Evolutionary conservation across 1,140 invertebrate genomes (phyloP).

Genomic region (Cydia amplana): DNA sequence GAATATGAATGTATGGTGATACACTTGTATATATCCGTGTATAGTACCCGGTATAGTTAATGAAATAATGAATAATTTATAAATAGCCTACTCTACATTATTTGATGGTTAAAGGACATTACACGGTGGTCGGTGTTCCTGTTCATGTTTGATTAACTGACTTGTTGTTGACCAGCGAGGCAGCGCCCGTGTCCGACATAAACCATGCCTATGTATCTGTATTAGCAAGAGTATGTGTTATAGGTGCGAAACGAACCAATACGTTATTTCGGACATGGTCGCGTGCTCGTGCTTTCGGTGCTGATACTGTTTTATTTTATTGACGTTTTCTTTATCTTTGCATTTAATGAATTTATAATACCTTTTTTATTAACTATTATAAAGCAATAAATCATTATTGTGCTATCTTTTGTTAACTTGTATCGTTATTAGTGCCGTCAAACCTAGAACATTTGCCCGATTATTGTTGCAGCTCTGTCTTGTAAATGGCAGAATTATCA

Average conservation of each 20-base stretch:
- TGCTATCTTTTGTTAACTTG: not conserved
- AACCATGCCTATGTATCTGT: not conserved
- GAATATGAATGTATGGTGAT: constrained; percentile 5
- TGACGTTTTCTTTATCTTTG: not conserved
- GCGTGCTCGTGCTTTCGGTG: not conserved
- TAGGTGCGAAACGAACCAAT: not conserved
- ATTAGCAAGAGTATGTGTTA: not conserved
- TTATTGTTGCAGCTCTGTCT: too few relatives aligned
- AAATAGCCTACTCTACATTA: not conserved
- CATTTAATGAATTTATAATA: constrained; percentile 15
- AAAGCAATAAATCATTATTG: constrained; percentile 6
- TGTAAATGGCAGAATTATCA: too few relatives aligned
- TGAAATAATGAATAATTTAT: not conserved
- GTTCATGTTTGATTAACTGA: not conserved
- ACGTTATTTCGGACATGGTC: not conserved
- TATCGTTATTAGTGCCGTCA: not conserved
- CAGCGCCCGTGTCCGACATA: not conserved
- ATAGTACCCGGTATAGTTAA: not conserved
- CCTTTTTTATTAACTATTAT: constrained; percentile 6
- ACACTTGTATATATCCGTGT: not conserved
- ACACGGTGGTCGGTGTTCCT: not conserved
- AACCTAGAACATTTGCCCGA: not conserved
- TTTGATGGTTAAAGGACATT: not conserved
- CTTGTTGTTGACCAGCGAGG: not conserved
- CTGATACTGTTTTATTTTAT: constrained; percentile 12